A percentile compares a stretch with the other conserved stretches of the same genome.
These are phyloP conservation scores for Puma concolor DNA, from an alignment of 2,113 vertebrate genomes.

Conservation along the genomic window DNA sequence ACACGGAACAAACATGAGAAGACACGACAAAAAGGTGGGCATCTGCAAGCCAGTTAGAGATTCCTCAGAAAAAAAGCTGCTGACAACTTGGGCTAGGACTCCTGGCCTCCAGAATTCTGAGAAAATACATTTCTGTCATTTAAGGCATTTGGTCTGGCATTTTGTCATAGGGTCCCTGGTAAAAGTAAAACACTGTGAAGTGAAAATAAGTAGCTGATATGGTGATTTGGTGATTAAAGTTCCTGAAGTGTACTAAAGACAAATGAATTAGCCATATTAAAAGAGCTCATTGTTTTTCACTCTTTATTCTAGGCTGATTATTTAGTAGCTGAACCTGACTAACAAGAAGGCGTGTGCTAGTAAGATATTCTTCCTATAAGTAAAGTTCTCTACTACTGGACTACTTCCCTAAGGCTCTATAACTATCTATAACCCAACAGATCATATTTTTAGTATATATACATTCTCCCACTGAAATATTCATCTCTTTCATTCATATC, in stretches of 20 bases:
- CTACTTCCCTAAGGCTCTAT: background rate
- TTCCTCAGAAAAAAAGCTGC: background rate
- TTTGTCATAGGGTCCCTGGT: background rate
- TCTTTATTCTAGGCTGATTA: background rate
- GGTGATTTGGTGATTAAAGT: background rate
- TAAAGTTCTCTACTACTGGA: background rate
- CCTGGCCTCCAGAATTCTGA: background rate
- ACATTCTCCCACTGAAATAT: background rate
- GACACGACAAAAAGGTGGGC: background rate
- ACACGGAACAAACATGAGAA: background rate
- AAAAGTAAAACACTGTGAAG: constrained; percentile 16
- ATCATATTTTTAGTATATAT: background rate
- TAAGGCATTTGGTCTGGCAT: background rate
- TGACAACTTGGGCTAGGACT: background rate
- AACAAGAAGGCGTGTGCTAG: background rate
- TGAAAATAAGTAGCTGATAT: constrained; percentile 9
- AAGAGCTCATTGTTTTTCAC: background rate
- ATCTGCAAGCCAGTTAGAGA: background rate
- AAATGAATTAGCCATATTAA: background rate
- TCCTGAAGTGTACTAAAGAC: background rate
- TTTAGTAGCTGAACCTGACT: background rate
- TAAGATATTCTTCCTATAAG: background rate
- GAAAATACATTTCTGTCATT: background rate
- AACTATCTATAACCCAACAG: background rate
- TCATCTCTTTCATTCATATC: background rate